phyloP scores from a whole-genome alignment of 1,140 invertebrate genomes.

The Drosophila albomicans region DNA sequence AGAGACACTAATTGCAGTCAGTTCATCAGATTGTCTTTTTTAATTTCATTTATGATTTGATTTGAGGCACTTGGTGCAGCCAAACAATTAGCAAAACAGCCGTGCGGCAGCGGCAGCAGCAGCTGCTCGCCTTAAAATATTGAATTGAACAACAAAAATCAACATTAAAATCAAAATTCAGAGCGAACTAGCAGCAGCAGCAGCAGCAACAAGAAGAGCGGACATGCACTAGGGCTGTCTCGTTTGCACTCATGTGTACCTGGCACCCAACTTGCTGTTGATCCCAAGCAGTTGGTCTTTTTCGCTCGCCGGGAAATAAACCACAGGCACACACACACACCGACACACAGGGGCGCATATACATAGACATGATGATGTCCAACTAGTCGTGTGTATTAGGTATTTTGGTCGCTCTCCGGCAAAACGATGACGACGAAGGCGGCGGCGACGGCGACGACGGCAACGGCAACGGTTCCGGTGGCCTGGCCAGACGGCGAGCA shows the following conservation, averaged over 20 bases:
- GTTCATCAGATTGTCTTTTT: conserved; percentile 25
- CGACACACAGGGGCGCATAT: conserved; percentile 15
- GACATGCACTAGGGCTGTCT: conserved; percentile 29
- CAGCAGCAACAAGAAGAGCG: conserved; percentile 24
- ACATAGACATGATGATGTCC: conserved; percentile 36
- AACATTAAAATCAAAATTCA: conserved; percentile 48
- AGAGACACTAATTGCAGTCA: conserved; percentile 67
- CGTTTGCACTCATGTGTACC: conserved; percentile 33
- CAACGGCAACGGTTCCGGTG: conserved; percentile 54
- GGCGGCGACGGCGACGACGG: conserved; percentile 3
- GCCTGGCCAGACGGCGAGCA: conserved; percentile 61
- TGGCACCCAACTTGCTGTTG: conserved; percentile 33
- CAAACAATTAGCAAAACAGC: conserved; percentile 38
- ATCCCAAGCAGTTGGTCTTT: conserved; percentile 51
- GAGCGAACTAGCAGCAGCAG: conserved; percentile 22
- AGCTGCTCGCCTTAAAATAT: conserved; percentile 45
- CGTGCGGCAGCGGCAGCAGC: conserved; percentile 17
- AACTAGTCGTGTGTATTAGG: conserved; percentile 53
- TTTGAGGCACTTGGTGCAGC: conserved; percentile 34
- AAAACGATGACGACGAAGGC: conserved; percentile 8
- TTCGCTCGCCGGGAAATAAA: conserved; percentile 55
- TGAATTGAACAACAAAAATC: conserved; percentile 43
- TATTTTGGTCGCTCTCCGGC: conserved; percentile 52
- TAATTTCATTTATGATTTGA: conserved; percentile 23
- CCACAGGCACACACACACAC: conserved; percentile 34